These are phyloP conservation scores for Telmatochromis brichardi DNA, from an alignment of 2,113 vertebrate species.

Conservation along the genomic window DNA sequence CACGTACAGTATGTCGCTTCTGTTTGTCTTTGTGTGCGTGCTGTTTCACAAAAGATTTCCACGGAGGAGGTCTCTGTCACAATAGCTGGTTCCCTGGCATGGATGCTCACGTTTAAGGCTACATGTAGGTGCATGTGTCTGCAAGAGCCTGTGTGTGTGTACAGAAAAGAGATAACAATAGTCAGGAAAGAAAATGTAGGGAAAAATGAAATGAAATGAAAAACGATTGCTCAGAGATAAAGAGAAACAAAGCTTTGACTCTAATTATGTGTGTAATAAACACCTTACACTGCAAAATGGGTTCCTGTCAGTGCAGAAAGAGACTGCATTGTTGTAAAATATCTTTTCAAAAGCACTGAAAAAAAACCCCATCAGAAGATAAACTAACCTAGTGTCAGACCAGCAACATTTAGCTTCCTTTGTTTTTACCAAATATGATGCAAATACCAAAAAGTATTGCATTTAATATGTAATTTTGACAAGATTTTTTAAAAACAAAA, in stretches of 20 bases:
- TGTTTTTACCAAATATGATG: not conserved
- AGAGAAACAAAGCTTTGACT: not conserved
- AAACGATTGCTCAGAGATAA: not conserved
- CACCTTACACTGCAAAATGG: not conserved
- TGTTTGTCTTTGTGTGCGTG: not conserved
- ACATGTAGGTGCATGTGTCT: not conserved
- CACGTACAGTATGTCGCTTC: not conserved
- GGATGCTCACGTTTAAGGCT: not conserved
- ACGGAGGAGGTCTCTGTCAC: constrained; percentile 42
- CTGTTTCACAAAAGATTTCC: constrained; percentile 21
- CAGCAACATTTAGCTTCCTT: not conserved
- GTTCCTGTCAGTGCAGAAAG: not conserved
- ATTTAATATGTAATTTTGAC: not conserved
- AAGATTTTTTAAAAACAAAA: not conserved
- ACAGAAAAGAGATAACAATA: constrained; percentile 12
- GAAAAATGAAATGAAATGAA: not conserved
- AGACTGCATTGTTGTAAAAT: not conserved
- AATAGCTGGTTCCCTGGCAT: constrained; percentile 18
- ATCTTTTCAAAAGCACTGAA: not conserved
- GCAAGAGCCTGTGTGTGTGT: not conserved
- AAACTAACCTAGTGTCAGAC: not conserved
- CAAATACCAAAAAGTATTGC: not conserved
- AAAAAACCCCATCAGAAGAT: rapidly evolving
- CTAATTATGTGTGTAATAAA: not conserved
- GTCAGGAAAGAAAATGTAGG: not conserved